Evolutionary conservation across 2,113 vertebrate genomes (phyloP), one percentile per base, ranked within the genome.

Genomic region (Daboia siamensis): DNA sequence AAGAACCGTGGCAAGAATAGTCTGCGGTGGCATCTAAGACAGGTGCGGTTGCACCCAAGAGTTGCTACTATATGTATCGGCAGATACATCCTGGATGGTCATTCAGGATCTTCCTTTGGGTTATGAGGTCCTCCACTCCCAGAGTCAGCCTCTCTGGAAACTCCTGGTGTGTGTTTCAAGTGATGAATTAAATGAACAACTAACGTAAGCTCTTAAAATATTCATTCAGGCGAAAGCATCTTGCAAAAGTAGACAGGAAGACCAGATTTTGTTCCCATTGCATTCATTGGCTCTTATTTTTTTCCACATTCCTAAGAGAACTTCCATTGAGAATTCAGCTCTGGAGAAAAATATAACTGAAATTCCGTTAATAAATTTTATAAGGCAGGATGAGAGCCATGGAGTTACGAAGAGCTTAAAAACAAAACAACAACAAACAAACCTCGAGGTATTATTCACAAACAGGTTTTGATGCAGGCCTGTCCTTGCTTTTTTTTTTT

Each of bases 391-490:
- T 93, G 95, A 95, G 90, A 95, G 94, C 96, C 90, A 86, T 0
- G 84, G 91, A 96, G 55, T 64, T 93, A 91, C 92, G 94, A 94
- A 95, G 92, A 93, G 88, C 93, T 96, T 94, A 95, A 94, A 95
- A 93, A 94, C 9, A 11, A 29, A 29, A 11, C 52, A 11, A 7
- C 2, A 26, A 11, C 3, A 61, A 57, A 59, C 5, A 51, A 51
- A 95, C 94, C 94, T 94, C 80, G 84, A 97, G 94, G 94, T 96
- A 97, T 95, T 96, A 97, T 95, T 96, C 95, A 74, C 93, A 94
- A 96, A 91, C 91, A 93, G 96, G 96, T 93, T 97, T 97, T 97
- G 95, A 95, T 96, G 93, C 93, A 95, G 93, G 64, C 8, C 13
- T 95, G 94, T 95, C 95, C 29, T 93, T 92, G 94, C 94, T 95